phyloP scores from a whole-genome alignment of 2,888 invertebrate species.

The Euphydryas editha region DNA sequence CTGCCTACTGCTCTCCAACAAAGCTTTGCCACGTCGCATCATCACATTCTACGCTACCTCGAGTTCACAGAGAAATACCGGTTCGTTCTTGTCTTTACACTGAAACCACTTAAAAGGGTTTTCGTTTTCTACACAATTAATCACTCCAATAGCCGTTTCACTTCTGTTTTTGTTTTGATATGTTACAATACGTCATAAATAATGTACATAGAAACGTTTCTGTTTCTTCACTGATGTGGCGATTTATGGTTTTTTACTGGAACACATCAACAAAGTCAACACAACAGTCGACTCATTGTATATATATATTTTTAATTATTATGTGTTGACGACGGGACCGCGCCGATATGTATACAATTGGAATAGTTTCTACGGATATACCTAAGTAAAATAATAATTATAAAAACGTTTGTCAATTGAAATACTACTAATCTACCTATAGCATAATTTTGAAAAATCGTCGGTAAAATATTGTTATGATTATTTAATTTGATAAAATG shows the following conservation, averaged over 20 bases:
- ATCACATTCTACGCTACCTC: constrained; percentile 78
- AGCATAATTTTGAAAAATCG: background rate
- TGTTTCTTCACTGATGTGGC: constrained; percentile 54
- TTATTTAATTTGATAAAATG: constrained; percentile 22
- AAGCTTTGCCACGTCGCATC: constrained; percentile 77
- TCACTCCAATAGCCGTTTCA: constrained; percentile 42
- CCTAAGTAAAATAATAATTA: background rate
- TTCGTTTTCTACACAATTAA: constrained; percentile 36
- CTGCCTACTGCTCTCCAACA: constrained; percentile 77
- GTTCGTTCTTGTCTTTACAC: constrained; percentile 2
- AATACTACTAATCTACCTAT: background rate
- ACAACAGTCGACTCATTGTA: constrained; percentile 12
- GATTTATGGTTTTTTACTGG: constrained; percentile 26
- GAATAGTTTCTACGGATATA: background rate
- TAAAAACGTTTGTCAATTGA: background rate
- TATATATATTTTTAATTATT: background rate
- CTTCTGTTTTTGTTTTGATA: constrained; percentile 43
- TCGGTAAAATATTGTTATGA: constrained; percentile 8
- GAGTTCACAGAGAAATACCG: constrained; percentile 35
- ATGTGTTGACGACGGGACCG: constrained; percentile 11
- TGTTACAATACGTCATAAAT: constrained; percentile 46
- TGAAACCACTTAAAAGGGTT: constrained; percentile 16
- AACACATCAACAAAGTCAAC: constrained; percentile 3
- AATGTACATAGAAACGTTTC: constrained; percentile 53
- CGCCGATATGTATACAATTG: background rate